A percentile compares a stretch with the other conserved stretches of the same genome.
Evolutionary conservation across 92 coral and sea anemone species (phyloP).

Genomic region (Epizoanthus stellaris): DNA sequence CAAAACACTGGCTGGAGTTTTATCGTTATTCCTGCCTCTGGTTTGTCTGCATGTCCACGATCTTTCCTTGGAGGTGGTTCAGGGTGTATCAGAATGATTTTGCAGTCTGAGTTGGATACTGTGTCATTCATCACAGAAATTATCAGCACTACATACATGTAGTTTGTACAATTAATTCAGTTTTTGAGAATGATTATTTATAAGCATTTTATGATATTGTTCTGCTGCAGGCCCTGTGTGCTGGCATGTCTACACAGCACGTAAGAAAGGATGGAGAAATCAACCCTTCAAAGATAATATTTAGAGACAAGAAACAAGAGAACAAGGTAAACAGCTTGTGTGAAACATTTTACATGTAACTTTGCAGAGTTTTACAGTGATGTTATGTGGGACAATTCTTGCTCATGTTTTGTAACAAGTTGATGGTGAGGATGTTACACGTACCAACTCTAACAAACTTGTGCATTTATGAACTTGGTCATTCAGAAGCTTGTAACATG

Average conservation of each 20-base stretch:
- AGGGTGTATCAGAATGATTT: background rate
- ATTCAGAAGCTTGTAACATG: no score
- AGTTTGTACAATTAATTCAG: no score
- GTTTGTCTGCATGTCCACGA: no score
- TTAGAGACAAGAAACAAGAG: slow-evolving; percentile 83
- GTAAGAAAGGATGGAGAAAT: slow-evolving; percentile 86
- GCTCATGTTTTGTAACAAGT: no score
- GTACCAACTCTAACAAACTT: no score
- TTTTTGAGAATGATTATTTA: background rate
- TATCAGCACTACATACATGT: no score
- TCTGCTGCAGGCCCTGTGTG: slow-evolving; percentile 78
- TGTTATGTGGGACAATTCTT: no score
- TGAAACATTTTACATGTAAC: background rate
- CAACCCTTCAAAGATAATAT: slow-evolving; percentile 77
- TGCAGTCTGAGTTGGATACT: background rate
- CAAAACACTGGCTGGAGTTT: no score
- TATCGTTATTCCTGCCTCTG: no score
- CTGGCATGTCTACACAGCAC: slow-evolving; percentile 79
- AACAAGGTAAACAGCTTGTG: slow-evolving; percentile 70
- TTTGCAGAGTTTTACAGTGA: background rate
- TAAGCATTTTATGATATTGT: background rate
- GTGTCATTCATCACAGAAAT: background rate
- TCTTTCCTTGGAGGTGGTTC: background rate
- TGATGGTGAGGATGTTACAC: no score
- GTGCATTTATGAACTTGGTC: no score